Base-by-base conservation (phyloP, 2,113 vertebrate species). In the Osmerus mordax region DNA sequence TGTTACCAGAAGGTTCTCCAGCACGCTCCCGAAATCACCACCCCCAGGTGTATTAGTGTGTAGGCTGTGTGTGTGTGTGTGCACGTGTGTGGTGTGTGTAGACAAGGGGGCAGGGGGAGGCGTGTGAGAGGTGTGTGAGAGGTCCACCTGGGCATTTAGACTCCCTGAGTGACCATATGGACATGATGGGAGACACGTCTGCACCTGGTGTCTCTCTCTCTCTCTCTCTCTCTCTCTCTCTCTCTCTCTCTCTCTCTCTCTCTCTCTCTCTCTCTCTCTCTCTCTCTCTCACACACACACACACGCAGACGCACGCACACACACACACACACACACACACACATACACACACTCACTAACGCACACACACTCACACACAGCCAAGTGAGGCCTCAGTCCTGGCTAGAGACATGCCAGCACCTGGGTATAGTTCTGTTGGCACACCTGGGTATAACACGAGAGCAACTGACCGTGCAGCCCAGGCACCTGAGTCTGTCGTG, bases 111-210 rank as follows among this genome's bases (percentile, higher is more conserved):
- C 59, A 61, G 59, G 0, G 0, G 12, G 59, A 61, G 12, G 36
- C 8, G 36, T 41, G 19, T 23, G 59, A 56, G 59, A 12, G 23
- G 36, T 9, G 36, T 41, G 19, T 23, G 59, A 56, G 59, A 16
- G 32, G 3, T 51, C 60, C 76, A 74, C 76, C 71, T 66, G 76
- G 67, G 21, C 14, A 47, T 29, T 18, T 67, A 29, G 56, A 74
- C 69, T 66, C 74, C 74, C 78, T 72, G 67, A 68, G 73, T 81
- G 81, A 78, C 77, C 81, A 81, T 78, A 83, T 79, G 79, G 79
- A 78, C 61, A 58, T 71, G 25, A 77, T 55, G 47, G 51, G 69
- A 60, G 51, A 53, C 23, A 53, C 23, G 18, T 15, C 18, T 19
- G 59, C 75, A 74, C 71, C 60, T 68, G 61, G 41, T 68, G 69